Conservation (phyloP, 2,113 vertebrate genomes). For the Cricetomys ansorgei region DNA sequence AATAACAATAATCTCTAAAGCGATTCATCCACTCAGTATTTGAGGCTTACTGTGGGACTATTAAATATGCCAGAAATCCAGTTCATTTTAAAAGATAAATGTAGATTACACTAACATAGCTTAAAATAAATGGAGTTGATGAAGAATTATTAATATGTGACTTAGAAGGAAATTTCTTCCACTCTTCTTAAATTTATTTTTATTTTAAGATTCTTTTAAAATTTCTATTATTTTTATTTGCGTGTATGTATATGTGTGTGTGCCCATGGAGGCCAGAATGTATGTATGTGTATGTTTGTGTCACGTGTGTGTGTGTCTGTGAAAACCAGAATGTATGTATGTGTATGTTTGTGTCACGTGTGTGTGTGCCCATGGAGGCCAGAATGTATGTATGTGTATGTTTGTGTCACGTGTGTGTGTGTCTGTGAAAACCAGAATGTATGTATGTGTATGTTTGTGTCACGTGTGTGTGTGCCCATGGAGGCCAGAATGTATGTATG, state of each 20-base stretch:
- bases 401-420: too few relatives aligned
- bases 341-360: too few relatives aligned
- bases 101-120: slow-evolving; percentile 1
- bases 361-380: too few relatives aligned
- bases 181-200: not conserved
- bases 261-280: not conserved
- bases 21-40: slow-evolving; percentile 22
- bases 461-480: too few relatives aligned
- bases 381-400: too few relatives aligned
- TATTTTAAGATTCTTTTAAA: not conserved
- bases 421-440: too few relatives aligned
- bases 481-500: too few relatives aligned
- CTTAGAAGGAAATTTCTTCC: slow-evolving; percentile 24
- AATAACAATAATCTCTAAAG: slow-evolving; percentile 43
- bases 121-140: slow-evolving; percentile 46
- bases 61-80: not conserved
- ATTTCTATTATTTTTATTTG: not conserved
- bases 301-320: too few relatives aligned
- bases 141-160: not conserved
- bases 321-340: too few relatives aligned
- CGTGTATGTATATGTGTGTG: not conserved
- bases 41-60: slow-evolving; percentile 42
- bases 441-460: too few relatives aligned
- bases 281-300: not conserved
- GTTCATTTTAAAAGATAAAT: slow-evolving; percentile 49